phyloP scores from a whole-genome alignment of 2,113 vertebrate species.

The Anser cygnoides region DNA sequence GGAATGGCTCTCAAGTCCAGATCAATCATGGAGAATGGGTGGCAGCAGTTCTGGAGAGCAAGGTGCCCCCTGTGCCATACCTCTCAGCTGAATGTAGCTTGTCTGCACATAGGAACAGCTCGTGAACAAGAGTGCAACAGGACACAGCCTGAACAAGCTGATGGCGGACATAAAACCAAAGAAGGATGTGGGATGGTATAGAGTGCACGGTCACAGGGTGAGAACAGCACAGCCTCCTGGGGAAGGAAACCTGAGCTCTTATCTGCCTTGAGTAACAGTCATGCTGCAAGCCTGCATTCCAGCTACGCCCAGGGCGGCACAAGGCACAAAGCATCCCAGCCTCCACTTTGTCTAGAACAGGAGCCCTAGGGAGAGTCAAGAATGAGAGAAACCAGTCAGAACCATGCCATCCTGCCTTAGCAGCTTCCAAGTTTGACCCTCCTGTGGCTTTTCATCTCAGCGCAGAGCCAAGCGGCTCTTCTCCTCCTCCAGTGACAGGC shows the following conservation, averaged over 20 bases:
- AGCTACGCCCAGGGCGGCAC: neutral
- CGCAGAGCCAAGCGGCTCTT: neutral
- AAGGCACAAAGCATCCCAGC: neutral
- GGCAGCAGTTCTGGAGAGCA: neutral
- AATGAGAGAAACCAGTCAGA: neutral
- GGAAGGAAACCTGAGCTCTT: neutral
- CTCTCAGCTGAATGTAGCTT: neutral
- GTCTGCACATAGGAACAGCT: neutral
- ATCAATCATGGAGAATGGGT: neutral
- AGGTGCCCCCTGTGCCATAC: neutral
- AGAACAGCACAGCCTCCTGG: neutral
- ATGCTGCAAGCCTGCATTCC: neutral
- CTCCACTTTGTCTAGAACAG: neutral
- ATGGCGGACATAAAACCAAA: fast-evolving
- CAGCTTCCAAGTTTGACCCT: neutral
- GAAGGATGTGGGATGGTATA: fast-evolving
- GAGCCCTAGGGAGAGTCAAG: neutral
- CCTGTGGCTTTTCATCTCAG: neutral
- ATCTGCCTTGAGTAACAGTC: neutral
- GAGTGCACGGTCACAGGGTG: fast-evolving
- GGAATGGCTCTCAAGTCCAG: too few species aligned
- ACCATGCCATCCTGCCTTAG: fast-evolving
- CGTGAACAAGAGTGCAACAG: neutral
- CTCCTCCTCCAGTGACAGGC: neutral
- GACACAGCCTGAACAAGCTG: neutral